These are phyloP conservation scores for Linepithema humile DNA, from an alignment of 1,140 invertebrate species.

Conservation along the genomic window DNA sequence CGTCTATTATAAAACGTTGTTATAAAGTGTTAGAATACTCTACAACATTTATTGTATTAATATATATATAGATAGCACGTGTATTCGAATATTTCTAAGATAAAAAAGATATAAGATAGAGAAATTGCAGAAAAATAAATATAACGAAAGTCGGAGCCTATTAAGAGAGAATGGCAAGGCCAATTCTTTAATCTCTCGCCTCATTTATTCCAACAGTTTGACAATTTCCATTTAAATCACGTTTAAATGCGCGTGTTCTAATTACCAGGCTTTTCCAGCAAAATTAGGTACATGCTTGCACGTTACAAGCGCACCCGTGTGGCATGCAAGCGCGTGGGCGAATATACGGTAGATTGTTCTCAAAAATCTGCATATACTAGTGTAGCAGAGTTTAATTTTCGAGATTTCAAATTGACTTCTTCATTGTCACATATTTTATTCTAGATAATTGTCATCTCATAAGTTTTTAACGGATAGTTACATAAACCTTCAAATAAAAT, in stretches of 20 bases:
- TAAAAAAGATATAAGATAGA: not conserved
- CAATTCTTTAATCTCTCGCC: slow-evolving; percentile 58
- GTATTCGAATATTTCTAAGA: too few species aligned
- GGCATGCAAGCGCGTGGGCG: not conserved
- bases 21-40: not conserved
- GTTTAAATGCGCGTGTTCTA: slow-evolving; percentile 54
- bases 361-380: not conserved
- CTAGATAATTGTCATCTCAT: not conserved
- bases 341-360: slow-evolving; percentile 5
- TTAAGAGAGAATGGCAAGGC: not conserved
- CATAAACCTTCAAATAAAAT: not conserved
- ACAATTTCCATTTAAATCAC: slow-evolving; percentile 67
- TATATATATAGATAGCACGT: not conserved
- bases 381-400: not conserved
- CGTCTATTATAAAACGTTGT: too few species aligned
- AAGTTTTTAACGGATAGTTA: not conserved
- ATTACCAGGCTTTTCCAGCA: slow-evolving; percentile 55
- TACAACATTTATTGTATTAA: not conserved
- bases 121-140: not conserved
- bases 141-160: not conserved
- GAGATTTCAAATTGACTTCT: not conserved
- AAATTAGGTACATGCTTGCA: slow-evolving; percentile 58
- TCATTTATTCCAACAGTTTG: slow-evolving; percentile 44
- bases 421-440: not conserved
- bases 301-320: not conserved